Evolutionary conservation across 2,113 vertebrate species (phyloP).

Genomic region (Meriones unguiculatus): DNA sequence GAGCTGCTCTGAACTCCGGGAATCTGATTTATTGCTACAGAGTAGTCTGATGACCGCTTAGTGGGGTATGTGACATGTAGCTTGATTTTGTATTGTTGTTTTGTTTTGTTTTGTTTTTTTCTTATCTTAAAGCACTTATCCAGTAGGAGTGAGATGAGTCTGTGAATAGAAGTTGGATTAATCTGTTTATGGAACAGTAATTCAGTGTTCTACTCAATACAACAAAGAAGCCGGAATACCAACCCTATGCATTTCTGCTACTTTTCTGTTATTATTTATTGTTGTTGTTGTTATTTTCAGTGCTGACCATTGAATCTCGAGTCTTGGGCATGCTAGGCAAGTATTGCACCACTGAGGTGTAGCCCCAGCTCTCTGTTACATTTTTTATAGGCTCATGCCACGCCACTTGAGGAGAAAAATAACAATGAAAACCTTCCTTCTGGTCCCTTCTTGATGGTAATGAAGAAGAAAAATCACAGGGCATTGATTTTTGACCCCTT

Average conservation of each 20-base stretch:
- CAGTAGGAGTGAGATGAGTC: constrained; percentile 62
- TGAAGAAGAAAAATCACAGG: constrained; percentile 13
- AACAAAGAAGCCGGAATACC: constrained; percentile 16
- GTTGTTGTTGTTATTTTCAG: not conserved
- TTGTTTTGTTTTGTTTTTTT: not conserved
- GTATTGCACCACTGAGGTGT: not conserved
- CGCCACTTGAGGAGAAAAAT: not conserved
- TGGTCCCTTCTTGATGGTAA: not conserved
- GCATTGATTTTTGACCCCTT: not conserved
- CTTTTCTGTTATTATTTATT: not conserved
- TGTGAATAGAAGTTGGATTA: constrained; percentile 68
- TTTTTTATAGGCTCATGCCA: not conserved
- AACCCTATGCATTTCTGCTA: constrained; percentile 45
- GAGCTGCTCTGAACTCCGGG: constrained; percentile 52
- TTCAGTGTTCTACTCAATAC: constrained; percentile 64
- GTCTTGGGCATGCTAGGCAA: not conserved
- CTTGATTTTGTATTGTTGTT: constrained; percentile 69
- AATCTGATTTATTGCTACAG: constrained; percentile 71
- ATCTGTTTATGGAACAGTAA: constrained; percentile 74
- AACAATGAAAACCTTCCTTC: not conserved
- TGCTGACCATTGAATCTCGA: not conserved
- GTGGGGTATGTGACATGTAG: constrained; percentile 66
- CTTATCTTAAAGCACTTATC: constrained; percentile 78
- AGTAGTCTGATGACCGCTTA: constrained; percentile 74
- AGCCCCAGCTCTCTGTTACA: constrained; percentile 9